These are phyloP conservation scores for Nematopogon swammerdamellus DNA, from an alignment of 2,888 invertebrate genomes.

Conservation along the genomic window DNA sequence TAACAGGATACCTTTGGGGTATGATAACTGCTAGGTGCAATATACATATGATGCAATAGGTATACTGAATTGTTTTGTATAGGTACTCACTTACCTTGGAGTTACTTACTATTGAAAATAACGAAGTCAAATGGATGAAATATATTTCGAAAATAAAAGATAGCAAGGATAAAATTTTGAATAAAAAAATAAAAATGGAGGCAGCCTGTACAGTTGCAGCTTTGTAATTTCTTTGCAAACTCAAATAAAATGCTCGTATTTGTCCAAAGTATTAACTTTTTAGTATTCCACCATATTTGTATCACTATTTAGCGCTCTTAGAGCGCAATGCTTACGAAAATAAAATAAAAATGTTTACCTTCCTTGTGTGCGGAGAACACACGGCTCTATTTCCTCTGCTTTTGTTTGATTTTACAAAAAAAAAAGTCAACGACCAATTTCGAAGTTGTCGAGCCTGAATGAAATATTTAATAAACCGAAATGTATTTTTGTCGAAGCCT, in stretches of 20 bases:
- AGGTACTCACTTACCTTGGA: too few species aligned
- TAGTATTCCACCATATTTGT: conserved; percentile 2
- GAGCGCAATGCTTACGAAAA: not conserved
- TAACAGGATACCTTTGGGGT: too few species aligned
- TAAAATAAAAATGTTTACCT: not conserved
- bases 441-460: not conserved
- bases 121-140: too few species aligned
- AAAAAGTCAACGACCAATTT: not conserved
- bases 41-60: too few species aligned
- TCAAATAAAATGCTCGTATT: not conserved
- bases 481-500: too few species aligned
- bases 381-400: not conserved
- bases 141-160: too few species aligned
- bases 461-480: not conserved
- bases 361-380: not conserved
- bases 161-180: too few species aligned
- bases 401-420: not conserved
- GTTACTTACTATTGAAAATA: too few species aligned
- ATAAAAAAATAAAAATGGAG: too few species aligned
- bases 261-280: not conserved
- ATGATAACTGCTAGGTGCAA: too few species aligned
- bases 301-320: conserved; percentile 1
- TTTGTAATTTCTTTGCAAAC: not conserved
- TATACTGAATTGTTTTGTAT: too few species aligned
- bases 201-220: not conserved